Evolutionary conservation across 2,888 invertebrate genomes (phyloP), one percentile per base, ranked within the genome.

Genomic region (Pomacea canaliculata): DNA sequence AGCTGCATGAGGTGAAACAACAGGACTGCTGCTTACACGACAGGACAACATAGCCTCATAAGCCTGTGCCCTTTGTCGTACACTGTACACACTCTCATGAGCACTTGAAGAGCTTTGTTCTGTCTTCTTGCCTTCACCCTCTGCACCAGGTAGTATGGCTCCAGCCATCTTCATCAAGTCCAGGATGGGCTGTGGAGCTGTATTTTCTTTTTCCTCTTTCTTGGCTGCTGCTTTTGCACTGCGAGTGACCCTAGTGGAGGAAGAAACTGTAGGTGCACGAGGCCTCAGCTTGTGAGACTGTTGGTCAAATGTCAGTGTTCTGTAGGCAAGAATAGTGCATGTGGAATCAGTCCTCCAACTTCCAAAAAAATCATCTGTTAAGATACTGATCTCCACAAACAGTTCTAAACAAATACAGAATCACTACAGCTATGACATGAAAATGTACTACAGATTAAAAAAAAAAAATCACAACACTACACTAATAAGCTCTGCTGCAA

Each of bases 31-130:
- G 49, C 37, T 63, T 37, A 37, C 56, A 59, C 67, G 66, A 7
- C 59, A n/a, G 4, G 73, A 49, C 67, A 73, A 67, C 73, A 73
- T 73, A 16, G n/a, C 59, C 65, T 73, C 73, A 46, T 73, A 73
- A 16, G 66, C 73, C 7, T 67, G 73, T 19, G 73, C 67, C 67
- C 67, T 67, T 13, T 67, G 23, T 18, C 67, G 66, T 23, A 73
- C 73, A 16, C 13, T 37, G 16, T 7, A 19, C 46, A 13, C 8
- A 16, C 16, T 56, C 12, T 56, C 51, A 2, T 9, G 23, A 7
- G 18, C 37, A 72, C 49, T 23, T 23, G 51, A 16, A 71, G 13
- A 27, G 18, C 10, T 49, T 10, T 51, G 51, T 7, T 23, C 59
- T 23, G 56, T 66, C 10, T 46, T 46, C n/a, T 9, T 37, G 72